Evolutionary conservation across 2,888 invertebrate genomes (phyloP), one percentile per base, ranked within the genome.

Genomic region (Isotomurus palustris): DNA sequence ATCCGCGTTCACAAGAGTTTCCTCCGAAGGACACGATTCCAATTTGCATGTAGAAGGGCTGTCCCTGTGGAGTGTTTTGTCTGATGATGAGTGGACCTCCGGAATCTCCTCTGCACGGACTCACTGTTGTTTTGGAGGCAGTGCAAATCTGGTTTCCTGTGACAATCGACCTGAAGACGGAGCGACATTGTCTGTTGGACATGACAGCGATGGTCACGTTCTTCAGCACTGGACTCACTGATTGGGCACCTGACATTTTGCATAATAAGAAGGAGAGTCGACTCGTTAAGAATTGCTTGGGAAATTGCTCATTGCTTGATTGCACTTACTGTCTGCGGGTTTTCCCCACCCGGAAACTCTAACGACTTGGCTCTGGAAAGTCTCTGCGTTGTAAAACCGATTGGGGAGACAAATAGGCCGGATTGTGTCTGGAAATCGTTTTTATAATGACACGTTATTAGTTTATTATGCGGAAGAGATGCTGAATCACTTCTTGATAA

Each of bases 261-360:
- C 32, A 32, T 32, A 32, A 8, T 10, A 8, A 32, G 12, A 12
- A 12, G 12, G 14, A 32, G 32, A 45, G 4, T 44, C 21, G n/a
- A 40, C 40, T 17, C 6, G 10, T 40, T 40, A 12, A 40, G 17
- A 10, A 32, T 14, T 40, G 6, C 40, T 12, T 8, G 4, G 12
- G 14, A 21, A 6, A 21, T 43, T 25, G 4, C 28, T 28, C 10
- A 24, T 24, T 24, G 14, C n/a, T 5, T 29, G 25, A 5, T 32
- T 35, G 24, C 21, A 32, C 10, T 17, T 61, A 70, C 68, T 58
- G 51, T 70, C 70, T 17, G 64, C 58, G n/a, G 64, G 55, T 49
- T 70, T 70, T 53, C 70, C 70, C 70, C 70, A 70, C 40, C 70
- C 70, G 14, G 65, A 58, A 3, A 70, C 67, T 24, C 64, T 44